Conservation (phyloP, 1,140 invertebrate species). For the Drosophila nigrodunni region DNA sequence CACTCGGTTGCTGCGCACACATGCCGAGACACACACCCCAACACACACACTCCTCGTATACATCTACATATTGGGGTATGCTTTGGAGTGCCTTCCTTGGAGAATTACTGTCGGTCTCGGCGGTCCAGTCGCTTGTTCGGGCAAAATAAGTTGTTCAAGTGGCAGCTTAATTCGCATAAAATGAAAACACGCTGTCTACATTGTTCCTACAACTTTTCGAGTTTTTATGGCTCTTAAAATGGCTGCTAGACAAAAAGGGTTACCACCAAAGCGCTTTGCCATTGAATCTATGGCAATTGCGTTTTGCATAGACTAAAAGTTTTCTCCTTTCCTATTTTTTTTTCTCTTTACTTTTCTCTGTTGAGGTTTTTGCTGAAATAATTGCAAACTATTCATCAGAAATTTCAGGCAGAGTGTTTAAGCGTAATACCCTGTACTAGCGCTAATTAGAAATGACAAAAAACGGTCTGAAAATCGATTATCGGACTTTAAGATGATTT, state of each 20-base stretch:
- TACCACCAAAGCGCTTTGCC: constrained; percentile 55
- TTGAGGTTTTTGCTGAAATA: constrained; percentile 4
- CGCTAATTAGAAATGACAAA: neutral
- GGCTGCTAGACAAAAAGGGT: constrained; percentile 81
- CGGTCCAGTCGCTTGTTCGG: constrained; percentile 62
- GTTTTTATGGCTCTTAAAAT: constrained; percentile 83
- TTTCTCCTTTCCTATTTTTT: constrained; percentile 14
- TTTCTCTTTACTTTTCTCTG: constrained; percentile 1
- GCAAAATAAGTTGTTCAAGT: constrained; percentile 82
- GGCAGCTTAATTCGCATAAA: constrained; percentile 84
- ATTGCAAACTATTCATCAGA: constrained; percentile 6
- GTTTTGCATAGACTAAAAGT: constrained; percentile 20
- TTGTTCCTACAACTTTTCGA: constrained; percentile 84
- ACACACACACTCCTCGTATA: constrained; percentile 18
- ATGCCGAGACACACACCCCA: constrained; percentile 24
- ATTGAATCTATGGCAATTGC: constrained; percentile 60
- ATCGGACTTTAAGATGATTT: neutral
- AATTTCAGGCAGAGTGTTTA: constrained; percentile 1
- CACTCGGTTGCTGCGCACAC: constrained; percentile 20
- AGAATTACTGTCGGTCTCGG: constrained; percentile 55
- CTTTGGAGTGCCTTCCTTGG: constrained; percentile 50
- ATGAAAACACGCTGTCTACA: constrained; percentile 84
- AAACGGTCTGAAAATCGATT: neutral
- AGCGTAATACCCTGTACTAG: neutral
- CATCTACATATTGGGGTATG: constrained; percentile 23